Conservation (phyloP, 1,140 invertebrate genomes). For the Dreissena rostriformis region DNA sequence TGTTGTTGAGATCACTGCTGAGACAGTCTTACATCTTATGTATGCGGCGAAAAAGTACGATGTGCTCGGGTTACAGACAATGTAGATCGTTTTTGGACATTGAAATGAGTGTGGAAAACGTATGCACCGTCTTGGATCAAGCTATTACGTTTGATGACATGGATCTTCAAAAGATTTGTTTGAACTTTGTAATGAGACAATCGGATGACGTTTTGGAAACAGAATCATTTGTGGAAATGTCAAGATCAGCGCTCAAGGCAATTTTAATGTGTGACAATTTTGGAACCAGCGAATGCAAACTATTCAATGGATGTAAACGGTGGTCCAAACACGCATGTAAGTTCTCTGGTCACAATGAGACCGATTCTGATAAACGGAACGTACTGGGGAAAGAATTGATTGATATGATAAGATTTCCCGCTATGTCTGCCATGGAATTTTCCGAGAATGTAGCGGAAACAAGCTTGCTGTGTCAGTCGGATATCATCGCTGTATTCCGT, state of each 20-base stretch:
- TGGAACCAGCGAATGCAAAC: not conserved
- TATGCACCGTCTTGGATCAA: conserved; percentile 80
- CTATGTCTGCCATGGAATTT: conserved; percentile 11
- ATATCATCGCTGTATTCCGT: too few species aligned
- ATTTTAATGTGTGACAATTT: conserved; percentile 13
- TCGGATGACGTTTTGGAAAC: conserved; percentile 20
- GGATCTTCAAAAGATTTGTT: conserved; percentile 44
- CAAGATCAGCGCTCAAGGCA: conserved; percentile 9
- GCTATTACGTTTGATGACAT: conserved; percentile 54
- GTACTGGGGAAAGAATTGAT: conserved; percentile 12
- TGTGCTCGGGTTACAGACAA: conserved; percentile 87
- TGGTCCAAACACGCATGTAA: conserved; percentile 18
- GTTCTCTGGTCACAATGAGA: not conserved
- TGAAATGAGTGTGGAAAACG: conserved; percentile 89
- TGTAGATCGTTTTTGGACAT: conserved; percentile 90
- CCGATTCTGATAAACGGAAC: not conserved
- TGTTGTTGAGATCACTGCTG: conserved; percentile 84
- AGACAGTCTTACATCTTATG: conserved; percentile 90
- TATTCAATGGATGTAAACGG: conserved; percentile 9
- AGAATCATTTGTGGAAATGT: conserved; percentile 32
- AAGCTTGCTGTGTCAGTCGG: too few species aligned
- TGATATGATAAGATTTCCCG: conserved; percentile 26
- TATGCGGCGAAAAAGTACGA: conserved; percentile 93
- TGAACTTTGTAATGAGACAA: conserved; percentile 24
- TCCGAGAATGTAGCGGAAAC: not conserved